These are phyloP conservation scores for Corythaeola cristata DNA, from an alignment of 2,113 vertebrate genomes.

Conservation along the genomic window DNA sequence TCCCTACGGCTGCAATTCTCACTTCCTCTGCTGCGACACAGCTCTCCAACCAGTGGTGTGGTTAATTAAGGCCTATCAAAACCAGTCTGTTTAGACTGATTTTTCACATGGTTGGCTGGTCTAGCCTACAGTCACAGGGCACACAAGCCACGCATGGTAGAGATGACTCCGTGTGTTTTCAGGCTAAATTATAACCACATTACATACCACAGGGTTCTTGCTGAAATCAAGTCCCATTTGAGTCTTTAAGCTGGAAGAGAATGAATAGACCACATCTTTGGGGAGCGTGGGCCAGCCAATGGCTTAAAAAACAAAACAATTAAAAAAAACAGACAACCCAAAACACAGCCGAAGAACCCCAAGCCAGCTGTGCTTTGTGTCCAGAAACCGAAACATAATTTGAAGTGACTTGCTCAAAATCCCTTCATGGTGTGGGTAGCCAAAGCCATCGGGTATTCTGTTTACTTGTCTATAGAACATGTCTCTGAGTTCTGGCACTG, in stretches of 20 bases:
- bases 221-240: not conserved
- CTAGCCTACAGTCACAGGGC: not conserved
- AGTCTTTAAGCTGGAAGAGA: conserved; percentile 5
- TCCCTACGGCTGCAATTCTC: accelerated
- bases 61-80: not conserved
- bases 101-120: not conserved
- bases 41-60: accelerated
- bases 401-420: conserved; percentile 40
- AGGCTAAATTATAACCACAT: not conserved
- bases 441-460: conserved; percentile 12
- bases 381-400: not conserved
- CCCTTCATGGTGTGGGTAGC: not conserved
- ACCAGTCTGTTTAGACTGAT: accelerated
- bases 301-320: conserved; percentile 16
- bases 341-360: not conserved
- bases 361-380: conserved; percentile 28
- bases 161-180: not conserved
- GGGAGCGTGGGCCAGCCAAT: not conserved
- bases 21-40: accelerated
- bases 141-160: accelerated
- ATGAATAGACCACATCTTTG: conserved; percentile 9
- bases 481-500: not conserved
- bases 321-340: not conserved
- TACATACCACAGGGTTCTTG: not conserved
- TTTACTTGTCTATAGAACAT: conserved; percentile 51